A percentile compares a stretch with the other conserved stretches of the same genome.
Conservation (phyloP, 2,888 invertebrate genomes). For the Cephus spinipes region DNA sequence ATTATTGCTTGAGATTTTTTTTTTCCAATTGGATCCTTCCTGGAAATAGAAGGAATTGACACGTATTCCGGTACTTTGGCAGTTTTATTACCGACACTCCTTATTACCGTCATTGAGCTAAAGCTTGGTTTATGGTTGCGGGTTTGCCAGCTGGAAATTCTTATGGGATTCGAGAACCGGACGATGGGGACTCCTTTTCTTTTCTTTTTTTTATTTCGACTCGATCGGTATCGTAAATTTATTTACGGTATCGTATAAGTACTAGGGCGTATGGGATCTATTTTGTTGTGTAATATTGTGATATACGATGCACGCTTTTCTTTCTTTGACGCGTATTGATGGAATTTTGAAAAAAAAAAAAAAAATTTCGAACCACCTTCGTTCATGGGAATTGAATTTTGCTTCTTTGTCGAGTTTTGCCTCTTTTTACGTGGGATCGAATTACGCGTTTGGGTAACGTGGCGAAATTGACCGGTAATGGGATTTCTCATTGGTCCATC, state of each 20-base stretch:
- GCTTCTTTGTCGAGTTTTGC: too few relatives aligned
- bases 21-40: neutral
- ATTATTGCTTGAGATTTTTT: neutral
- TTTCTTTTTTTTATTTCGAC: neutral
- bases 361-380: too few relatives aligned
- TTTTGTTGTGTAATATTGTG: neutral
- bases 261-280: neutral
- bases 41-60: neutral
- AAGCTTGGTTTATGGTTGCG: constrained; percentile 37
- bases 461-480: too few relatives aligned
- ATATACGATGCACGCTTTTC: neutral
- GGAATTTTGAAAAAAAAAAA: neutral
- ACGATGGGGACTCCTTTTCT: neutral
- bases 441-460: too few relatives aligned
- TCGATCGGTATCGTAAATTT: neutral
- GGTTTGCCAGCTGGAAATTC: constrained; percentile 12
- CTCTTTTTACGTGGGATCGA: too few relatives aligned
- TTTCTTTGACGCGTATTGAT: neutral
- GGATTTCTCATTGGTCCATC: too few relatives aligned
- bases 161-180: neutral
- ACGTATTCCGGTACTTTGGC: neutral
- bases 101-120: constrained; percentile 31
- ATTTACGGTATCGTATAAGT: neutral
- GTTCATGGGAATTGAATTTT: too few relatives aligned
- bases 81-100: constrained; percentile 10